A percentile compares a stretch with the other conserved stretches of the same genome.
These are phyloP conservation scores for Colinus virginianus DNA, from an alignment of 2,113 vertebrate species.

Conservation along the genomic window DNA sequence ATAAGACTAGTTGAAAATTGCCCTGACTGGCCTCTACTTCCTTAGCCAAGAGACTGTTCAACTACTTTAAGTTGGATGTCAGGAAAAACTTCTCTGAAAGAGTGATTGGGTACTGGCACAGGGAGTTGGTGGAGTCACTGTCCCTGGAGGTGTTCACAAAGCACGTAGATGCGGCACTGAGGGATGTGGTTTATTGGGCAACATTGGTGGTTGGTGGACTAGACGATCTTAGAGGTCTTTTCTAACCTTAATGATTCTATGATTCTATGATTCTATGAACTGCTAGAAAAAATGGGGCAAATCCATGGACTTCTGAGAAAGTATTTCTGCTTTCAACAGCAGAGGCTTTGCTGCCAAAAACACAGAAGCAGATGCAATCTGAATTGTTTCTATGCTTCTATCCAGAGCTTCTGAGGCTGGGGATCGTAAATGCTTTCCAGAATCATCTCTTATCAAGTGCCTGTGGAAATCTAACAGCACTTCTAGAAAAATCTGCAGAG, in stretches of 20 bases:
- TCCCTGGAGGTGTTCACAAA: too few species aligned
- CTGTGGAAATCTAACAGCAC: constrained; percentile 4
- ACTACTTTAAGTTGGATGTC: background rate
- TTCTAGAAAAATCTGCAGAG: constrained; percentile 22
- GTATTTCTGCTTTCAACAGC: background rate
- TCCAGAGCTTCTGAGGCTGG: background rate
- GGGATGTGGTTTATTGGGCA: too few species aligned
- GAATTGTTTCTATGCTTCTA: background rate
- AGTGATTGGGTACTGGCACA: too few species aligned
- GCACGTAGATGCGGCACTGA: too few species aligned
- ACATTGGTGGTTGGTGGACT: too few species aligned
- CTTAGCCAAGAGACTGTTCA: background rate
- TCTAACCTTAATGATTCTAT: too few species aligned
- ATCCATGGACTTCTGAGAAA: background rate
- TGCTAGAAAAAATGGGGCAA: background rate
- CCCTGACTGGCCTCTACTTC: background rate
- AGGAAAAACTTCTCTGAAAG: too few species aligned
- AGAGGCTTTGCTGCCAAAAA: background rate
- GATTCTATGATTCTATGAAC: too few species aligned
- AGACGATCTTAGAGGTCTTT: too few species aligned
- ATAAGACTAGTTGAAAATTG: background rate
- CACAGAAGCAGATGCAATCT: background rate
- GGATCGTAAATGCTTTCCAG: constrained; percentile 46
- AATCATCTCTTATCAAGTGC: background rate
- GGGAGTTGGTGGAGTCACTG: too few species aligned